Evolutionary conservation across 1,140 invertebrate species (phyloP).

Genomic region (Choristoneura fumiferana): DNA sequence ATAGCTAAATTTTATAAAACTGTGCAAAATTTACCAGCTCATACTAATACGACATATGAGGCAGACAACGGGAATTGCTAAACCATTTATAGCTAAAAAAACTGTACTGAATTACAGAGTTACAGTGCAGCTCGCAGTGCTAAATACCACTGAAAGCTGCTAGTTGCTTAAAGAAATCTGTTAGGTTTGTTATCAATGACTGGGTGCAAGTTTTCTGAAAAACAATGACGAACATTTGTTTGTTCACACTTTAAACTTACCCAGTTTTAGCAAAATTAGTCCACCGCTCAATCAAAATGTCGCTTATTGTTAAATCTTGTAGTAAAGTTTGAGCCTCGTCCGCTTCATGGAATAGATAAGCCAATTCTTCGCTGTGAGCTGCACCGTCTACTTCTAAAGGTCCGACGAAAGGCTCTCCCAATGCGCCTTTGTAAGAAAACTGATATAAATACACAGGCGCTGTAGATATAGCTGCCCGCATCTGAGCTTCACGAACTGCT

Average conservation of each 20-base stretch:
- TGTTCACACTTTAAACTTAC: conserved; percentile 45
- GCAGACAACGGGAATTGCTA: too few relatives aligned
- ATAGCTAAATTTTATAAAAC: too few relatives aligned
- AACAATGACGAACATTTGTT: too few relatives aligned
- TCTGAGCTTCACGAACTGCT: conserved; percentile 51
- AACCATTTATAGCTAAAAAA: too few relatives aligned
- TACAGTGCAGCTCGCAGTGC: too few relatives aligned
- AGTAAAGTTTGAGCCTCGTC: conserved; percentile 19
- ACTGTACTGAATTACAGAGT: too few relatives aligned
- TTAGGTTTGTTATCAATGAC: too few relatives aligned
- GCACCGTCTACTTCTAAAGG: conserved; percentile 42
- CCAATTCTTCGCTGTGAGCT: conserved; percentile 58
- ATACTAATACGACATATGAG: too few relatives aligned
- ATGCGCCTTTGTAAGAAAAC: conserved; percentile 58
- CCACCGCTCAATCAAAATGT: conserved; percentile 63
- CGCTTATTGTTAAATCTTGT: conserved; percentile 44
- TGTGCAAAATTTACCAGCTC: too few relatives aligned
- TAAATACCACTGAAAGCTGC: too few relatives aligned
- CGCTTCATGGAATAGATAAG: conserved; percentile 54
- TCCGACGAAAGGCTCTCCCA: conserved; percentile 41
- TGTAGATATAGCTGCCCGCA: conserved; percentile 36
- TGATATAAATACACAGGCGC: conserved; percentile 56
- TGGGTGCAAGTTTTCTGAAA: too few relatives aligned
- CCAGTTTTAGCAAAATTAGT: conserved; percentile 64
- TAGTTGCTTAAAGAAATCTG: too few relatives aligned